These are phyloP conservation scores for Bradysia coprophila DNA, from an alignment of 1,140 invertebrate genomes.

Conservation along the genomic window DNA sequence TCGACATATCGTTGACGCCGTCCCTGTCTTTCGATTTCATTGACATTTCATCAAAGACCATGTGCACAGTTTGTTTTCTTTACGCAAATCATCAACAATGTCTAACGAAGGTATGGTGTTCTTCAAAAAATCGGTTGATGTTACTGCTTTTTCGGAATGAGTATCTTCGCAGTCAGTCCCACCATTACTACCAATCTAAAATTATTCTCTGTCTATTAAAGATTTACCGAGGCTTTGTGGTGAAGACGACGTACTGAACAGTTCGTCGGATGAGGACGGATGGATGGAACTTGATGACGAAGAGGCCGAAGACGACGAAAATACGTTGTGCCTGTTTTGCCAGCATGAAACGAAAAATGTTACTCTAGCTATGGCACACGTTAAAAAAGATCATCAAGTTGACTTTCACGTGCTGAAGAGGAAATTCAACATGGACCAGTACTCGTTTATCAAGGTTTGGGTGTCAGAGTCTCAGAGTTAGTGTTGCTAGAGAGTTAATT, in stretches of 20 bases:
- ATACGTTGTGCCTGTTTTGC: slow-evolving; percentile 37
- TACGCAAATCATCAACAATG: too few relatives aligned
- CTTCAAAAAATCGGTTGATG: too few relatives aligned
- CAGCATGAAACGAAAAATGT: slow-evolving; percentile 17
- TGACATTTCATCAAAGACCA: too few relatives aligned
- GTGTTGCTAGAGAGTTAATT: not conserved
- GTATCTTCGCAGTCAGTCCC: too few relatives aligned
- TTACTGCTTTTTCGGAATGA: too few relatives aligned
- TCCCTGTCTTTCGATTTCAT: too few relatives aligned
- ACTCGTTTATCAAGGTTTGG: slow-evolving; percentile 50
- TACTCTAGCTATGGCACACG: slow-evolving; percentile 30
- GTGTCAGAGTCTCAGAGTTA: not conserved
- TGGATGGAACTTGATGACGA: slow-evolving; percentile 26
- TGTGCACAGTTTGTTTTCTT: too few relatives aligned
- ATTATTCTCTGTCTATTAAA: too few relatives aligned
- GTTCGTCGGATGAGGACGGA: slow-evolving; percentile 24
- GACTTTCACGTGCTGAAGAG: slow-evolving; percentile 43
- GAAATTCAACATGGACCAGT: slow-evolving; percentile 59
- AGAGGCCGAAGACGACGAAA: slow-evolving; percentile 15
- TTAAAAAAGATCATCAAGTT: slow-evolving; percentile 42
- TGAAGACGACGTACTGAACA: slow-evolving; percentile 7
- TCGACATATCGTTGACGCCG: too few relatives aligned
- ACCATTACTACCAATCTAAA: too few relatives aligned
- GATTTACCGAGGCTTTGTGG: not conserved
- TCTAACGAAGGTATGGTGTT: too few relatives aligned